Conservation (phyloP, 2,797 vertebrate species). For the Delichon dasypus region DNA sequence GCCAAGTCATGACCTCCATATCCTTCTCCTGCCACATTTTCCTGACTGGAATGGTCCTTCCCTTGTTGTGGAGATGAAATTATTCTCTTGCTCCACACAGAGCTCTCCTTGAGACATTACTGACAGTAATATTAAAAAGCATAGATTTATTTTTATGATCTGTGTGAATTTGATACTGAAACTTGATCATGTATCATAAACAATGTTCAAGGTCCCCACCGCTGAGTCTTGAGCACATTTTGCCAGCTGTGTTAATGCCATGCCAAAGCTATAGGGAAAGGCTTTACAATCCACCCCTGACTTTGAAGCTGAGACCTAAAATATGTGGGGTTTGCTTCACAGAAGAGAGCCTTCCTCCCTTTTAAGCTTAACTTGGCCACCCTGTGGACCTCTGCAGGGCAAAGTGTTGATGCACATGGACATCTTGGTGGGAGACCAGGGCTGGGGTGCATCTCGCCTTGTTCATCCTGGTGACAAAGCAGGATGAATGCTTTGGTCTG, state of each 20-base stretch:
- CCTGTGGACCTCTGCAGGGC: neutral
- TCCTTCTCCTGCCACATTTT: neutral
- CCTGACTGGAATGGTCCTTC: neutral
- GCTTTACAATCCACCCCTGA: neutral
- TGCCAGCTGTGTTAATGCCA: neutral
- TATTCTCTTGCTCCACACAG: neutral
- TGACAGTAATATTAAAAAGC: neutral
- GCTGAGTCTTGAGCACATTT: neutral
- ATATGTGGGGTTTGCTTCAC: neutral
- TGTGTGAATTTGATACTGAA: neutral
- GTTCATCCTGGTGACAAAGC: neutral
- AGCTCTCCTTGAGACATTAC: neutral
- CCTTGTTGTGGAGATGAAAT: neutral
- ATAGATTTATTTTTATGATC: neutral
- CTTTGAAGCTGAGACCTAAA: neutral
- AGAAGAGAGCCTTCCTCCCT: neutral
- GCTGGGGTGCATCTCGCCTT: neutral
- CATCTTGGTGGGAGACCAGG: neutral
- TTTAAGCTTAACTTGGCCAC: neutral
- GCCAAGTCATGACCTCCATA: fast-evolving
- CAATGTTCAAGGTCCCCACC: neutral
- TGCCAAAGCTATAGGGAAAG: neutral
- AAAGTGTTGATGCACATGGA: fast-evolving
- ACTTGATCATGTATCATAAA: neutral
- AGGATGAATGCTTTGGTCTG: neutral